A percentile compares a stretch with the other conserved stretches of the same genome.
These are phyloP conservation scores for Papilio machaon DNA, from an alignment of 1,140 invertebrate genomes.

Conservation along the genomic window DNA sequence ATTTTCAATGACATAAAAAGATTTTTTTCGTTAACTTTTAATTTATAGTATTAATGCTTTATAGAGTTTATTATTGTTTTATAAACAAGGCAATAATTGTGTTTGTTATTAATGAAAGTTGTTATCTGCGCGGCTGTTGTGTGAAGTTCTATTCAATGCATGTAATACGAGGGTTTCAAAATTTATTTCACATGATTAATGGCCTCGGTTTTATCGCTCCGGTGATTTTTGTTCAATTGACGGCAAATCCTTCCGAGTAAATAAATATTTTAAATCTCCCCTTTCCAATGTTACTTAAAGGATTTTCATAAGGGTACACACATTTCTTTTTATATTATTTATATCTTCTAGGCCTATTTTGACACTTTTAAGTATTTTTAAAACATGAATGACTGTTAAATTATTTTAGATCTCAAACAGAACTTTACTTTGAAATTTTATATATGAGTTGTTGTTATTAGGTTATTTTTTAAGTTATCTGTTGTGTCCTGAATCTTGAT, in stretches of 20 bases:
- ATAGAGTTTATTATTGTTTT: constrained; percentile 17
- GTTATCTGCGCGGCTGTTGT: constrained; percentile 17
- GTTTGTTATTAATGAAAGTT: constrained; percentile 12
- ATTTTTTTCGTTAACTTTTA: not conserved
- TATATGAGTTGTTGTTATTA: not conserved
- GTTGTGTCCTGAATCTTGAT: no score
- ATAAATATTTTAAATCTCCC: constrained; percentile 71
- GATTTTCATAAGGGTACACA: constrained; percentile 44
- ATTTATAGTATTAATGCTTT: not conserved
- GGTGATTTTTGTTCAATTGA: constrained; percentile 71
- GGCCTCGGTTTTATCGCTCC: constrained; percentile 60
- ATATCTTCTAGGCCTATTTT: constrained; percentile 46
- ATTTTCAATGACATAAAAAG: not conserved
- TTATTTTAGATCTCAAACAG: not conserved
- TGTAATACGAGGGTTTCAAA: constrained; percentile 53
- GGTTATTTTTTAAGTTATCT: not conserved
- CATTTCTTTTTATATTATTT: constrained; percentile 53
- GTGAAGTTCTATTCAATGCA: constrained; percentile 17
- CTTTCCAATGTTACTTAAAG: constrained; percentile 60
- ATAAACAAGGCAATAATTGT: constrained; percentile 12
- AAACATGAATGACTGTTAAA: not conserved
- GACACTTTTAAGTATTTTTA: constrained; percentile 27
- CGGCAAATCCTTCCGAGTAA: constrained; percentile 62
- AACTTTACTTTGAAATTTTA: not conserved
- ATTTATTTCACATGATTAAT: constrained; percentile 76